These are phyloP conservation scores for Brenthis ino DNA, from an alignment of 2,888 invertebrate genomes.

Conservation along the genomic window DNA sequence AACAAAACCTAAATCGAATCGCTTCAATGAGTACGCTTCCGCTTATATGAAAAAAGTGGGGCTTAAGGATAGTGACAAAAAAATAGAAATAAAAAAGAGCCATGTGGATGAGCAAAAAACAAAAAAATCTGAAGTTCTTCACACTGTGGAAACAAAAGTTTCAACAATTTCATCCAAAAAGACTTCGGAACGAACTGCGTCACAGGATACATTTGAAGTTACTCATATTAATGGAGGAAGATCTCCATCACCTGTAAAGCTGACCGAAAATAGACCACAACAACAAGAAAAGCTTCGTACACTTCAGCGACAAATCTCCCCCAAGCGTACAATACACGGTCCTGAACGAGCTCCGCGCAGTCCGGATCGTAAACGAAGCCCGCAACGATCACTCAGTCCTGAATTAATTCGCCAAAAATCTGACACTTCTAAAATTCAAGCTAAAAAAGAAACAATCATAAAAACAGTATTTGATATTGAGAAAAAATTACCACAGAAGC, in stretches of 20 bases:
- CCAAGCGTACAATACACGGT: constrained; percentile 29
- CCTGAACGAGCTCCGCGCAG: constrained; percentile 33
- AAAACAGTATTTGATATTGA: constrained; percentile 62
- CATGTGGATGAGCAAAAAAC: constrained; percentile 36
- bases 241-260: constrained; percentile 63
- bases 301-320: constrained; percentile 37
- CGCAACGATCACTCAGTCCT: constrained; percentile 60
- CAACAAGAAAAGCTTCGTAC: constrained; percentile 23
- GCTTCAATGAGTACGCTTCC: constrained; percentile 74
- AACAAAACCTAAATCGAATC: constrained; percentile 65
- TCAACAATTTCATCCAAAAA: constrained; percentile 50
- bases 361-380: constrained; percentile 36
- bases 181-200: constrained; percentile 58
- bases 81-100: constrained; percentile 45
- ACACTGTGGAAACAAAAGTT: constrained; percentile 49
- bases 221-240: constrained; percentile 61
- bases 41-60: constrained; percentile 79
- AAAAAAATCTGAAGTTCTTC: constrained; percentile 42
- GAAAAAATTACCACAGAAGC: constrained; percentile 61
- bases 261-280: constrained; percentile 43
- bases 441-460: constrained; percentile 60
- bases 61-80: constrained; percentile 63
- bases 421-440: constrained; percentile 42
- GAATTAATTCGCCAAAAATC: constrained; percentile 55
- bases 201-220: constrained; percentile 62